Conservation (phyloP, 2,113 vertebrate genomes). For the Apodemus sylvaticus region DNA sequence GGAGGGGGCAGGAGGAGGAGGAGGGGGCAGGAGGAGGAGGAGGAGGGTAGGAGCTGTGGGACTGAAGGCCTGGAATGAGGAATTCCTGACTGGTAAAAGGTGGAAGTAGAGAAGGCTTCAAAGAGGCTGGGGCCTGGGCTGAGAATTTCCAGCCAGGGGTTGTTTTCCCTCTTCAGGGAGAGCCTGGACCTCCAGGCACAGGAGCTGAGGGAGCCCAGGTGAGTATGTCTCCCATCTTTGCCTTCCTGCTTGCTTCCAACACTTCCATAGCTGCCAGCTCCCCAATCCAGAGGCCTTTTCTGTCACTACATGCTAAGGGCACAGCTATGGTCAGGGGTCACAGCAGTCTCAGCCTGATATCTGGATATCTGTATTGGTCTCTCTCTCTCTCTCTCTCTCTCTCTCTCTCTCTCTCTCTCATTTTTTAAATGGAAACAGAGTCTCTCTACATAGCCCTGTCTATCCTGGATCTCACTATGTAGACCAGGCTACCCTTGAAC, state of each 20-base stretch:
- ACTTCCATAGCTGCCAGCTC: not conserved
- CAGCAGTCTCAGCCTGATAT: not conserved
- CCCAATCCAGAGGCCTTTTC: not conserved
- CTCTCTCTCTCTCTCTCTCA: no score
- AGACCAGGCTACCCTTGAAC: not conserved
- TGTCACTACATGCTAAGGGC: not conserved
- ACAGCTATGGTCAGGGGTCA: not conserved
- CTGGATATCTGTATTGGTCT: not conserved
- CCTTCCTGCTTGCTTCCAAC: not conserved
- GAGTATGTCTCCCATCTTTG: slow-evolving; percentile 56
- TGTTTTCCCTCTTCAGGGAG: slow-evolving; percentile 79
- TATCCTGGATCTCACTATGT: not conserved
- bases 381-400: not conserved
- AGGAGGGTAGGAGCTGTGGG: accelerated
- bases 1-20: no score
- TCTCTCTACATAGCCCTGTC: not conserved
- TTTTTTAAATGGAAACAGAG: not conserved
- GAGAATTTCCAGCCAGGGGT: not conserved
- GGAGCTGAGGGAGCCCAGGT: slow-evolving; percentile 82
- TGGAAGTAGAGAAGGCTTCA: no score
- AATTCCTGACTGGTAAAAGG: not conserved
- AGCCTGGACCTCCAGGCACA: slow-evolving; percentile 81
- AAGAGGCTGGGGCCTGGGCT: not conserved
- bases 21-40: no score
- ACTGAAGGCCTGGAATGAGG: not conserved